These are phyloP conservation scores for Vesta saturnalis DNA, from an alignment of 2,888 invertebrate species.

Conservation along the genomic window DNA sequence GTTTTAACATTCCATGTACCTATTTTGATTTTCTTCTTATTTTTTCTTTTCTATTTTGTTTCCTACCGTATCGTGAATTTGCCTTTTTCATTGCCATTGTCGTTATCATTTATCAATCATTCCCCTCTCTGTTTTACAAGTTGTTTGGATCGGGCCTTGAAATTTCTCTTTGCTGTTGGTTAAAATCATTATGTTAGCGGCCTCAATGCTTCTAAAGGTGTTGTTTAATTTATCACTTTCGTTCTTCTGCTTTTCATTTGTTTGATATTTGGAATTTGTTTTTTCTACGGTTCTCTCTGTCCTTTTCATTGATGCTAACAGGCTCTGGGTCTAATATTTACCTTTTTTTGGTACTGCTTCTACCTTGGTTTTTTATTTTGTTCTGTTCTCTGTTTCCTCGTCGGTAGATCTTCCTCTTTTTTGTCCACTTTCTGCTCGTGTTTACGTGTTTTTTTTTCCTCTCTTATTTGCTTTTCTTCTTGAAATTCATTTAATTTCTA, in stretches of 20 bases:
- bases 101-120: not conserved
- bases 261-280: not conserved
- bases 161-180: not conserved
- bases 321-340: not conserved
- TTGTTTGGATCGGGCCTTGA: not conserved
- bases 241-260: not conserved
- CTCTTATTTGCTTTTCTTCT: too few species aligned
- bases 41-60: not conserved
- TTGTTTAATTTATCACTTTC: not conserved
- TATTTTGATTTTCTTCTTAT: not conserved
- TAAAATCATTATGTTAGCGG: not conserved
- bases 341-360: not conserved
- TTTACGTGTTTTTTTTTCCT: not conserved
- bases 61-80: not conserved
- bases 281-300: not conserved
- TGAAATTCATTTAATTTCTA: not conserved
- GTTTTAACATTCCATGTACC: not conserved
- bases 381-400: not conserved
- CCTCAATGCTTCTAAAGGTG: not conserved
- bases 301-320: not conserved
- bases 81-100: not conserved
- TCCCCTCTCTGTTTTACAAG: not conserved
- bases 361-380: not conserved
- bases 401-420: not conserved
- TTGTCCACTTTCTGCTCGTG: not conserved